Conservation (phyloP, 2,888 invertebrate species). For the Phyto melanocephala region DNA sequence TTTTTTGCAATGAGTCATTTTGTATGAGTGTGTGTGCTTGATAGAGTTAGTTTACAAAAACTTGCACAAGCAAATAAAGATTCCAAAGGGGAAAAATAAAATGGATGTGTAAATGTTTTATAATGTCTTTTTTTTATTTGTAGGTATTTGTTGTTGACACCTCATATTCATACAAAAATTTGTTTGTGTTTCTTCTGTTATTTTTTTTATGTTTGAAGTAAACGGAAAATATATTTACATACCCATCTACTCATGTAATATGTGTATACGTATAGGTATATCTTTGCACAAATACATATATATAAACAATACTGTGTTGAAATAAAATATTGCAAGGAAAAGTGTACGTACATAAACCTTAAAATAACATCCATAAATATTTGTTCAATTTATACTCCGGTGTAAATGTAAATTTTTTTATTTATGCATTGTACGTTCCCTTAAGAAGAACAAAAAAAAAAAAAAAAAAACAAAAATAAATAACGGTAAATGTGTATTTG, state of each 20-base stretch:
- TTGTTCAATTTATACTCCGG: constrained; percentile 2
- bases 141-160: constrained; percentile 28
- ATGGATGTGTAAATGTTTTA: constrained; percentile 17
- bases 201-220: neutral
- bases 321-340: neutral
- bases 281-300: too few relatives aligned
- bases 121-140: neutral
- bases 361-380: constrained; percentile 23
- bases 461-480: too few relatives aligned
- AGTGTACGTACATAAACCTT: neutral
- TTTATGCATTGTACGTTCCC: too few relatives aligned
- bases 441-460: too few relatives aligned
- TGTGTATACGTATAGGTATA: neutral
- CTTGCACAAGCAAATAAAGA: neutral
- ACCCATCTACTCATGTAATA: too few relatives aligned
- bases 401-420: neutral
- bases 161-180: neutral
- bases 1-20: neutral
- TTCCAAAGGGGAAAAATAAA: neutral
- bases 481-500: neutral
- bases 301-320: too few relatives aligned
- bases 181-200: neutral
- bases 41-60: too few relatives aligned
- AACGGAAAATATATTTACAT: neutral
- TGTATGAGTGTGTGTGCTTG: neutral